Evolutionary conservation across 2,113 vertebrate species (phyloP).

Genomic region (Phoxinus phoxinus): DNA sequence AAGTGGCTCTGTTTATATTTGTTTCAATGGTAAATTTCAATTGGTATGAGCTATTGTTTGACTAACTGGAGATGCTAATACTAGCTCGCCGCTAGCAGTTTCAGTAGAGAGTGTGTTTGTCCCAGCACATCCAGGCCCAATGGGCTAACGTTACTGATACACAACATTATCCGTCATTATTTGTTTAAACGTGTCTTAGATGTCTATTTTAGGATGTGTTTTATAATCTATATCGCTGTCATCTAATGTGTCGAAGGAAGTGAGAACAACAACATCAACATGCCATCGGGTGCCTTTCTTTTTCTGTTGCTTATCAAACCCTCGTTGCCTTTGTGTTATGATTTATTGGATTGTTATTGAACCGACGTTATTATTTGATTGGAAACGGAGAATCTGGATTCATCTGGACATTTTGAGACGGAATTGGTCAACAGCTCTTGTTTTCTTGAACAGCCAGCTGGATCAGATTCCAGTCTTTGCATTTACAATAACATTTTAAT

Average conservation of each 20-base stretch:
- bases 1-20: background rate
- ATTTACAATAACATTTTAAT: background rate
- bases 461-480: background rate
- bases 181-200: background rate
- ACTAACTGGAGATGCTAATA: conserved; percentile 29
- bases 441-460: conserved; percentile 13
- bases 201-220: background rate
- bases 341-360: background rate
- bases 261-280: conserved; percentile 18
- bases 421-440: background rate
- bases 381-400: background rate
- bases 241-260: background rate
- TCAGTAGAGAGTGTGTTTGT: background rate
- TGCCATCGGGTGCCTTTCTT: background rate
- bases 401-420: background rate
- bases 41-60: conserved; percentile 54
- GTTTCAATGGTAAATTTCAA: background rate
- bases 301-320: background rate
- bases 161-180: background rate
- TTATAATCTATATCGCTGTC: background rate
- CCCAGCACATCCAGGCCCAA: background rate
- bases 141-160: conserved; percentile 5
- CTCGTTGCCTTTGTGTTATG: background rate
- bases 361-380: background rate
- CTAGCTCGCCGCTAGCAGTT: conserved; percentile 36